These are phyloP conservation scores for Theonella swinhoei DNA, from an alignment of 37 sponge, comb jelly and placozoan genomes.

Conservation along the genomic window DNA sequence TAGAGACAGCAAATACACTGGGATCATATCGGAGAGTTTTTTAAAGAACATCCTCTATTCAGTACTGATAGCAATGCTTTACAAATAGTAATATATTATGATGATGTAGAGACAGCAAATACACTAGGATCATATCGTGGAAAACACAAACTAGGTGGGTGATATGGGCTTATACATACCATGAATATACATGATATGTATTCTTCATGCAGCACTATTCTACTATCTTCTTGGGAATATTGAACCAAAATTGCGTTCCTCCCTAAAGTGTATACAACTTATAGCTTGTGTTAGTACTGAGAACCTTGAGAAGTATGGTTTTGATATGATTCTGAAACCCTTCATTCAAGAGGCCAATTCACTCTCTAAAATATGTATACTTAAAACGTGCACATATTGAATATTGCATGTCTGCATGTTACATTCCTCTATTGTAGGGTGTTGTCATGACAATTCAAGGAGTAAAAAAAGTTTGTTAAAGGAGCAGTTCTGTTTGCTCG, in stretches of 20 bases:
- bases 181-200: background rate
- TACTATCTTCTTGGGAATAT: slow-evolving; percentile 41
- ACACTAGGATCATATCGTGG: slow-evolving; percentile 9
- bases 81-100: slow-evolving; percentile 21
- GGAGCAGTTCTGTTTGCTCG: slow-evolving; percentile 16
- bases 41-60: slow-evolving; percentile 5
- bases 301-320: slow-evolving; percentile 38
- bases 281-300: slow-evolving; percentile 33
- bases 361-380: slow-evolving; percentile 17
- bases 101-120: slow-evolving; percentile 28
- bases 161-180: too few species aligned
- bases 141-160: slow-evolving; percentile 21
- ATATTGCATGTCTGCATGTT: background rate
- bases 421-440: background rate
- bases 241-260: too few species aligned
- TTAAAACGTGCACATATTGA: too few species aligned
- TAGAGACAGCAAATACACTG: too few species aligned
- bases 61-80: background rate
- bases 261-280: too few species aligned
- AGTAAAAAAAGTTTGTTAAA: background rate
- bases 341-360: slow-evolving; percentile 46
- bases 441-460: background rate
- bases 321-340: slow-evolving; percentile 28
- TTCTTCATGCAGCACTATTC: slow-evolving; percentile 26
- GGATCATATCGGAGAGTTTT: too few species aligned